Evolutionary conservation across 64 coral and sea anemone genomes (phyloP), one percentile per base, ranked within the genome.

Genomic region (Montipora sp.): DNA sequence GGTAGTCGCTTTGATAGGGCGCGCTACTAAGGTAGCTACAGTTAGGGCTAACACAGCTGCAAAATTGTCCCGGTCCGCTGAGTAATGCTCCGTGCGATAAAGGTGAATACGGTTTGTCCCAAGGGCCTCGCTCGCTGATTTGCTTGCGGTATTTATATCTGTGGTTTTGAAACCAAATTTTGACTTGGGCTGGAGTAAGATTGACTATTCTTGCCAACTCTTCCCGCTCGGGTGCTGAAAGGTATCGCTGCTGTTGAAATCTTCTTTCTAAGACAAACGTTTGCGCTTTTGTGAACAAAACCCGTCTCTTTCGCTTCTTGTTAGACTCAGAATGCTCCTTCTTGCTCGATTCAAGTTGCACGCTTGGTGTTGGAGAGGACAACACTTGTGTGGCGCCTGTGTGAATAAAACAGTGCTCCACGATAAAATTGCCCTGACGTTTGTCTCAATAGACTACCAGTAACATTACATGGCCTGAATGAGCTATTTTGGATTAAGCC

Each of bases 91-190:
- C 89, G 11, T 90, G 77, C 4, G 89, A 75, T 61, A 92, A 77
- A 4, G 92, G 87, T 36, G 91, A 88, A 84, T 94, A 98, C 0
- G 92, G 78, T 78, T 98, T 98, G 24, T 98, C 95, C 95, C 95
- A 98, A 16, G 90, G 95, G 22, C 95, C 95, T 82, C 94, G 87
- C 77, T 98, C 95, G 79, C 83, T 94, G 57, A 98, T 99, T 84
- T 99, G 98, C 83, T 99, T 99, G 12, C 95, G 95, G 61, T 89
- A 96, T 80, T 99, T 99, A 83, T 99, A 99, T 73, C 94, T 77
- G 77, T 95, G 94, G 75, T 95, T 95, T 77, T 95, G 94, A 87
- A 91, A 95, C 94, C 94, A 95, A 55, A 95, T 95, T 79, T 95
- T 95, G 0, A 95, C 89, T 89, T 95, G 94, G 3, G 94, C 90